Conservation (phyloP, 2,888 invertebrate species). For the Brachyopa scutellaris region DNA sequence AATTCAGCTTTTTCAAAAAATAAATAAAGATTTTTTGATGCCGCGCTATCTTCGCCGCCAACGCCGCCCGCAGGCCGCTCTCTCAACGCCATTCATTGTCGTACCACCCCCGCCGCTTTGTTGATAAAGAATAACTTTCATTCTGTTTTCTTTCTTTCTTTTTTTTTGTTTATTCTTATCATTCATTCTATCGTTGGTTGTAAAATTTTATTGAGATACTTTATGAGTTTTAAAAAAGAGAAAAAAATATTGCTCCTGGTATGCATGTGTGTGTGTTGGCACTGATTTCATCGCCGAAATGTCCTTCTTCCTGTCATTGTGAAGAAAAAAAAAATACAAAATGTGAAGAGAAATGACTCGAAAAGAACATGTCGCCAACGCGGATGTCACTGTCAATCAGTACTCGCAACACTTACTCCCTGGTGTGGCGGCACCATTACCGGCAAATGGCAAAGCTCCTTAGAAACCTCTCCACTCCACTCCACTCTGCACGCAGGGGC, state of each 20-base stretch:
- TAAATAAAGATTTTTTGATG: slow-evolving; percentile 19
- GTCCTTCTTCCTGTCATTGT: slow-evolving; percentile 37
- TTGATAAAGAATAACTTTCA: slow-evolving; percentile 23
- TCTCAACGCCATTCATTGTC: slow-evolving; percentile 20
- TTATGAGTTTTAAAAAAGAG: slow-evolving; percentile 49
- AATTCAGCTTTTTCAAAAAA: no score
- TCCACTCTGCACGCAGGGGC: not conserved
- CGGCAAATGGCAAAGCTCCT: not conserved
- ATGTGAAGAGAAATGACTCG: slow-evolving; percentile 21
- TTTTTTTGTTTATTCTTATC: not conserved
- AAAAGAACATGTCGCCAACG: slow-evolving; percentile 45
- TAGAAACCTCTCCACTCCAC: not conserved
- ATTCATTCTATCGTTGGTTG: slow-evolving; percentile 41
- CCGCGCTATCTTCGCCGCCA: no score
- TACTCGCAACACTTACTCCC: slow-evolving; percentile 25
- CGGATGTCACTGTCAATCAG: slow-evolving; percentile 58
- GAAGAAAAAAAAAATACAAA: slow-evolving; percentile 10
- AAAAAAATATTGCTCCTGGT: slow-evolving; percentile 31
- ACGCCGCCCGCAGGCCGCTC: no score
- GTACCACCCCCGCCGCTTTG: not conserved
- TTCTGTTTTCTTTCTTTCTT: slow-evolving; percentile 8
- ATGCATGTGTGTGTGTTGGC: not conserved
- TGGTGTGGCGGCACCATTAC: not conserved
- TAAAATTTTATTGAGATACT: slow-evolving; percentile 66
- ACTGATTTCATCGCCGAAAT: slow-evolving; percentile 46